Conservation (phyloP, 2,113 vertebrate species). For the Xenus cinereus region DNA sequence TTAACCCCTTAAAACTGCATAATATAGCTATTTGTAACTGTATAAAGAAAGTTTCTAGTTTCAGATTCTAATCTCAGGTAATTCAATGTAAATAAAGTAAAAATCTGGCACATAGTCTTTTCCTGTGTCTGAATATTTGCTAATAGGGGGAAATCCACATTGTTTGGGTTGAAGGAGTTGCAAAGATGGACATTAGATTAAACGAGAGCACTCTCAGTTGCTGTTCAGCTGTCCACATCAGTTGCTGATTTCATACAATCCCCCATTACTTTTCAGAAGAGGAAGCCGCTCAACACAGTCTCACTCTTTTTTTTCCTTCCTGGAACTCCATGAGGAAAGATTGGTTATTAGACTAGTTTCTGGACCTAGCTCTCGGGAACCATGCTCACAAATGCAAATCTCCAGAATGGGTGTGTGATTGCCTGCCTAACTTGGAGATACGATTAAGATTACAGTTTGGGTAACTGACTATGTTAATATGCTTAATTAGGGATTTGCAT, state of each 20-base stretch:
- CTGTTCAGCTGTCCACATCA: background rate
- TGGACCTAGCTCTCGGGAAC: background rate
- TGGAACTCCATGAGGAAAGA: background rate
- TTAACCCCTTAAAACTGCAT: constrained; percentile 61
- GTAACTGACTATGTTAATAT: constrained; percentile 48
- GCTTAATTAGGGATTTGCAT: constrained; percentile 47
- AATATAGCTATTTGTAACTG: constrained; percentile 68
- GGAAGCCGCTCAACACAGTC: background rate
- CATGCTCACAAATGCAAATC: background rate
- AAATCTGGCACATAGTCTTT: constrained; percentile 38
- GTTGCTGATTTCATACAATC: background rate
- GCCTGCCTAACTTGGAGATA: background rate
- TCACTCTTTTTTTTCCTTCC: background rate
- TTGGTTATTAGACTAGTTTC: background rate
- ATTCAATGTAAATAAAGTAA: constrained; percentile 48
- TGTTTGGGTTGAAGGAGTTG: background rate
- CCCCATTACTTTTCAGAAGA: background rate
- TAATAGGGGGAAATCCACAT: background rate
- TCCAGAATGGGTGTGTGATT: constrained; percentile 20
- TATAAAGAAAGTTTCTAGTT: constrained; percentile 61
- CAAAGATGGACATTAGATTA: constrained; percentile 6
- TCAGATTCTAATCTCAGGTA: constrained; percentile 64
- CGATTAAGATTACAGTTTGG: constrained; percentile 9
- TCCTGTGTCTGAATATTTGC: constrained; percentile 2
- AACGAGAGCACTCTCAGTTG: background rate